phyloP scores from a whole-genome alignment of 2,888 invertebrate genomes.

The Caenorhabditis drosophilae region DNA sequence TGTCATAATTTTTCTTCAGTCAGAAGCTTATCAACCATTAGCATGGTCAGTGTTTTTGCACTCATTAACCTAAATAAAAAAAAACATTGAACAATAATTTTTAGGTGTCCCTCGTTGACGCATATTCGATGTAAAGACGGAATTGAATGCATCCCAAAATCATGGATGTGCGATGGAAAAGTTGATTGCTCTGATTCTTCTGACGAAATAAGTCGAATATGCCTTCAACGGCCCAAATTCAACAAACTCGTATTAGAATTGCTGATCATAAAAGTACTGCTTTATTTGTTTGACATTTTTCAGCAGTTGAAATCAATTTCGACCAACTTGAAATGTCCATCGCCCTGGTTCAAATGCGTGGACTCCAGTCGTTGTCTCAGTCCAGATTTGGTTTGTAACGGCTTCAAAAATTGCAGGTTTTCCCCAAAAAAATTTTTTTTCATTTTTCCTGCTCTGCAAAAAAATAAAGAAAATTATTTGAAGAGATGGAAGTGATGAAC shows the following conservation, averaged over 20 bases:
- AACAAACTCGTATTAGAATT: constrained; percentile 28
- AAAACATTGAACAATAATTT: no score
- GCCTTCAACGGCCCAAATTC: constrained; percentile 27
- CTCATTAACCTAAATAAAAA: no score
- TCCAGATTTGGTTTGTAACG: constrained; percentile 42
- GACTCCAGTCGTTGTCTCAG: constrained; percentile 42
- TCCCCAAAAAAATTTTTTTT: not conserved
- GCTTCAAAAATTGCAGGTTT: constrained; percentile 41
- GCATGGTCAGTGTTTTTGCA: no score
- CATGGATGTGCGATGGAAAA: constrained; percentile 53
- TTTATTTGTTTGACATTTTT: constrained; percentile 6
- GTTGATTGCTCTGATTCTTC: constrained; percentile 49
- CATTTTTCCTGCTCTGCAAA: not conserved
- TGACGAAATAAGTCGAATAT: constrained; percentile 43
- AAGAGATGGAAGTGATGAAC: constrained; percentile 48
- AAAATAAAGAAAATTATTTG: constrained; percentile 6
- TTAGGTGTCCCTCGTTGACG: constrained; percentile 29
- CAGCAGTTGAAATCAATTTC: constrained; percentile 24
- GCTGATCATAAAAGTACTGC: no score
- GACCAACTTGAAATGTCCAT: constrained; percentile 36
- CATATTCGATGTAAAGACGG: constrained; percentile 42
- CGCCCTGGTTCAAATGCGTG: constrained; percentile 45
- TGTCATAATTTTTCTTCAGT: no score
- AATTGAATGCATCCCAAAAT: constrained; percentile 43
- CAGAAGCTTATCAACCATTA: no score